Evolutionary conservation across 2,797 vertebrate genomes (phyloP), one percentile per base, ranked within the genome.

Genomic region (Sebastiscus albofasciatus): DNA sequence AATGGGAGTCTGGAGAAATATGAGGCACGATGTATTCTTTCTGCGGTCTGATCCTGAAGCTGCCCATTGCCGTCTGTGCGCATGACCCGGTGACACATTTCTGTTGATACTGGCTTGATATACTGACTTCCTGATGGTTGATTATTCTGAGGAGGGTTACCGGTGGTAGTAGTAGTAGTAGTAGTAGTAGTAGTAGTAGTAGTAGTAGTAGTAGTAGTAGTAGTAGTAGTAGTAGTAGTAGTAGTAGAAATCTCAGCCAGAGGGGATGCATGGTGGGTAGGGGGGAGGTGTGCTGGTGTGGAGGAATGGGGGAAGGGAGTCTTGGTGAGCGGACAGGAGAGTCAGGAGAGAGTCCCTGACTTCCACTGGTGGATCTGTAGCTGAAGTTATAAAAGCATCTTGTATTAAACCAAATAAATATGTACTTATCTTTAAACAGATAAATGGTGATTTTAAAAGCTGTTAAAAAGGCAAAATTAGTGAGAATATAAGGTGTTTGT

Each of bases 251-350:
- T 84, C 70, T 76, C 52, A 58, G 77, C 42, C 58, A 68, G 58
- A 60, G 59, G 74, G 52, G 67, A 76, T 61, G 18, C 61, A 24
- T 22, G 14, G 52, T 60, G 73, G 49, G 69, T 27, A 4, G 49
- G 79, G 82, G 82, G 85, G 80, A 67, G 79, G 84, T 85, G 82
- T 79, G 69, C 29, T 39, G 67, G 82, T 84, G 73, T 85, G 70
- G 34, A 64, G 76, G 66, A 58, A 66, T 87, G 90, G 93, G 94
- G 93, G 93, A 91, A 88, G 93, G 95, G 93, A 89, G 59, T 6
- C 3, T 20, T 65, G 64, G 24, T 67, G 62, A 70, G 72, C 42
- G 75, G 59, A 60, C 62, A 84, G 59, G 52, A n/a, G 2, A 36
- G 31, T 33, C 67, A 26, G 72, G 74, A 29, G 72, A 72, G 78